Conservation (phyloP, 2,113 vertebrate genomes). For the Mugil cephalus region DNA sequence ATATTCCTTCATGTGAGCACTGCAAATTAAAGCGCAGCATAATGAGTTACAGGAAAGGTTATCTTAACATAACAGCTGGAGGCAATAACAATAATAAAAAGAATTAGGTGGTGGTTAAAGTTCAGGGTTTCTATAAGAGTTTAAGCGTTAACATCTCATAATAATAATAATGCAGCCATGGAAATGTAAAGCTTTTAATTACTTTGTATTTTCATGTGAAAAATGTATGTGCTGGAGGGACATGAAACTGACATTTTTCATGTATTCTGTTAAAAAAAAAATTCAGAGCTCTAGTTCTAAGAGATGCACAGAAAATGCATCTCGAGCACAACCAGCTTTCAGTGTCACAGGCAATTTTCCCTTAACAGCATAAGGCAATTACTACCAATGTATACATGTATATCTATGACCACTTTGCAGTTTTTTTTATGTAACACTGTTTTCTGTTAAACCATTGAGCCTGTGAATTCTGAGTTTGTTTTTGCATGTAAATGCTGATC, state of each 20-base stretch:
- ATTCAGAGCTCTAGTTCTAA: background rate
- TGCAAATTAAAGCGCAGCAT: background rate
- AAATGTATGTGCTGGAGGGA: background rate
- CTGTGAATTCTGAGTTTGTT: slow-evolving; percentile 25
- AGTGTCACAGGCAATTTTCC: background rate
- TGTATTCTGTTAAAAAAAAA: background rate
- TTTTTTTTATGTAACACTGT: slow-evolving; percentile 27
- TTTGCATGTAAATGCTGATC: slow-evolving; percentile 18
- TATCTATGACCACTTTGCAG: slow-evolving; percentile 17
- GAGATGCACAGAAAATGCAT: background rate
- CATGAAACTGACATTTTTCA: no score
- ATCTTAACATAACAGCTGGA: background rate
- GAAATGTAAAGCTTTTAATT: background rate
- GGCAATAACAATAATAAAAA: background rate
- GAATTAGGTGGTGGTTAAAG: background rate
- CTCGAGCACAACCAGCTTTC: background rate
- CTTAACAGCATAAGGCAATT: slow-evolving; percentile 1
- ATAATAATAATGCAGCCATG: background rate
- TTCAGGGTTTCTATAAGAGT: background rate
- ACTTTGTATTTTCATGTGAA: slow-evolving; percentile 16
- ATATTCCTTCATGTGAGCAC: background rate
- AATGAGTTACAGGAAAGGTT: background rate
- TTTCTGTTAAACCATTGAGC: slow-evolving; percentile 33
- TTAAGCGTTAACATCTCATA: background rate
- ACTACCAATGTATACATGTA: slow-evolving; percentile 31